Conservation (phyloP, 2,113 vertebrate genomes). For the Carassius carassius region DNA sequence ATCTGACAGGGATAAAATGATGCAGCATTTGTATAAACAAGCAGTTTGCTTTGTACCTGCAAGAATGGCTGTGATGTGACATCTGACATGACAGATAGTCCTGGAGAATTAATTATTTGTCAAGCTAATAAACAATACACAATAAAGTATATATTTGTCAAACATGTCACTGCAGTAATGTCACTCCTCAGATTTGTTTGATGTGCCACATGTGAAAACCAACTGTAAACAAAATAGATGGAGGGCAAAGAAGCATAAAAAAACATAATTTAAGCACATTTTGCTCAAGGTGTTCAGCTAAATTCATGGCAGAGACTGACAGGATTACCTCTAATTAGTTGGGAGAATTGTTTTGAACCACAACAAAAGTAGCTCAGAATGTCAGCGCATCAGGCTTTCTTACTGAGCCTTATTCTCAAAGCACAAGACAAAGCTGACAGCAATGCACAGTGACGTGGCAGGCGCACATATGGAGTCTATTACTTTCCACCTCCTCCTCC, state of each 20-base stretch:
- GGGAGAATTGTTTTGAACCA: conserved; percentile 18
- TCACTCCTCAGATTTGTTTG: conserved; percentile 35
- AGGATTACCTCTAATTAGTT: conserved; percentile 55
- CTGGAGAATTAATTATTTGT: conserved; percentile 37
- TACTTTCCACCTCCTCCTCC: conserved; percentile 23
- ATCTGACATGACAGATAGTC: conserved; percentile 23
- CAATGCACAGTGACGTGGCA: conserved; percentile 50
- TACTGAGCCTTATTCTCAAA: conserved; percentile 21
- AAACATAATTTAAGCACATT: conserved; percentile 24
- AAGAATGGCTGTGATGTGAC: not conserved
- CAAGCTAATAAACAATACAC: conserved; percentile 30
- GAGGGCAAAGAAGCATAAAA: not conserved
- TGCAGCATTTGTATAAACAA: not conserved
- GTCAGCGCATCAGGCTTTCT: conserved; percentile 38
- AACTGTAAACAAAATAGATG: not conserved
- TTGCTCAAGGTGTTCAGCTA: conserved; percentile 30
- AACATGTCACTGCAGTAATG: conserved; percentile 24
- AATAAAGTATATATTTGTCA: conserved; percentile 12
- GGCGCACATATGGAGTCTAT: conserved; percentile 54
- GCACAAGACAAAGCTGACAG: conserved; percentile 22
- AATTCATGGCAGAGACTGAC: conserved; percentile 39
- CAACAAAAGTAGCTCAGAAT: conserved; percentile 46
- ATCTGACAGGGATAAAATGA: conserved; percentile 4
- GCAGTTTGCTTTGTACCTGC: not conserved
- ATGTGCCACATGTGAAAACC: conserved; percentile 11